Evolutionary conservation across 2,888 invertebrate genomes (phyloP).

Genomic region (Chydorus sphaericus): DNA sequence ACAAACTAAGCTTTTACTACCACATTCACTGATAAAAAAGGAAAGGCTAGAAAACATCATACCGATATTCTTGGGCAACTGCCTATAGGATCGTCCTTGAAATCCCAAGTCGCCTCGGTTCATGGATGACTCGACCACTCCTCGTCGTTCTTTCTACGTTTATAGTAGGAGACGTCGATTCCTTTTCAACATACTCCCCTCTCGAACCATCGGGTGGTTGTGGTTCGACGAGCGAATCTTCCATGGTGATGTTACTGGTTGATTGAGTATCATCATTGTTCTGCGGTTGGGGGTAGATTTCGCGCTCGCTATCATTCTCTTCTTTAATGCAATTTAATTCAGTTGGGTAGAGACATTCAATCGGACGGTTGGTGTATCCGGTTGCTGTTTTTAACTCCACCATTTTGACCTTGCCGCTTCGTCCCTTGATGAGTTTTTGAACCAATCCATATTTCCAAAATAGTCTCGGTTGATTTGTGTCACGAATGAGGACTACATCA

Average conservation of each 20-base stretch:
- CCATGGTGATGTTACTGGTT: no score
- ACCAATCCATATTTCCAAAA: background rate
- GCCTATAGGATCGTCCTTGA: no score
- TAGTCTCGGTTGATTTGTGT: background rate
- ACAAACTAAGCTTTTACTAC: no score
- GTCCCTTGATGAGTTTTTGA: background rate
- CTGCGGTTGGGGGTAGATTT: background rate
- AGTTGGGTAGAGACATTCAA: background rate
- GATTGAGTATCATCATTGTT: no score
- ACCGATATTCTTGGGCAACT: no score
- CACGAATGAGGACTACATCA: background rate
- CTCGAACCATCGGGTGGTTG: background rate
- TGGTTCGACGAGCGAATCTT: background rate
- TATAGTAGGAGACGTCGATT: no score
- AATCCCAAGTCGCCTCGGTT: no score
- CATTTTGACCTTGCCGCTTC: background rate
- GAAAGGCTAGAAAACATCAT: no score
- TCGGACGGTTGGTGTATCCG: background rate
- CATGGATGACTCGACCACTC: no score
- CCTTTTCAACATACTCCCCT: background rate
- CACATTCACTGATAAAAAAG: no score
- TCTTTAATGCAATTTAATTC: no score
- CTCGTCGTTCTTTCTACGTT: no score
- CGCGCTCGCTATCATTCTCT: background rate
- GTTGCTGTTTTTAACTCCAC: background rate